Base-by-base conservation (phyloP, 2,888 invertebrate genomes). In the Sphaeridia pumilis region DNA sequence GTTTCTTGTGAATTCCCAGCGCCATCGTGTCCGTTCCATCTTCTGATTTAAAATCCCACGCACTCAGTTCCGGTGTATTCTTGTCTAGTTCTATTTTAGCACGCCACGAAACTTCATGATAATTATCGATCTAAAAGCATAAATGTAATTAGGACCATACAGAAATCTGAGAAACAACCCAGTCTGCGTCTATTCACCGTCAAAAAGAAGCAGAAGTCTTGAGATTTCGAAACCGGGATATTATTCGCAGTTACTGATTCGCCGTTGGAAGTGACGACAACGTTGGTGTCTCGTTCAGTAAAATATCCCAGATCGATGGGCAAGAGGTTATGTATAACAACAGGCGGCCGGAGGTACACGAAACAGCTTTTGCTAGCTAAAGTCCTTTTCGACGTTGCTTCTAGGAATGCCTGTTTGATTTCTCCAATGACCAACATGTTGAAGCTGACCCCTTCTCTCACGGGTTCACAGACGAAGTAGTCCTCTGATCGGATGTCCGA, bases 61-160 rank as follows among this genome's bases (percentile, higher is more conserved):
- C 83, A 0, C 82, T 78, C 56, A 90, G 78, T 56, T 83, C 83
- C 0, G 78, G 75, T 3, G 83, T 82, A 36, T 74, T 72, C 14
- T 79, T 77, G 0, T 78, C 76, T 7, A 93, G 74, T 57, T 80
- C 80, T 51, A 83, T 79, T 25, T 81, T 80, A 65, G 87, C 87
- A 0, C 82, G 82, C 94, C 94, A 94, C 68, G 88, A 86, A 67
- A 85, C 84, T 52, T 87, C 87, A 58, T 87, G 74, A 71, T 93
- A 93, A 68, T 83, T 79, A 50, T 83, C 76, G 43, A 93, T 75
- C 90, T 92, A 35, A 22, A 45, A 21, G 2, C 22, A 46, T 21
- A 50, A n/a, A n/a, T n/a, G n/a, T n/a, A n/a, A n/a, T n/a, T n/a
- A n/a, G n/a, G n/a, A n/a, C n/a, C n/a, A n/a, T n/a, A n/a, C n/a